Evolutionary conservation across 2,113 vertebrate genomes (phyloP), one percentile per base, ranked within the genome.

Genomic region (Tiliqua scincoides): DNA sequence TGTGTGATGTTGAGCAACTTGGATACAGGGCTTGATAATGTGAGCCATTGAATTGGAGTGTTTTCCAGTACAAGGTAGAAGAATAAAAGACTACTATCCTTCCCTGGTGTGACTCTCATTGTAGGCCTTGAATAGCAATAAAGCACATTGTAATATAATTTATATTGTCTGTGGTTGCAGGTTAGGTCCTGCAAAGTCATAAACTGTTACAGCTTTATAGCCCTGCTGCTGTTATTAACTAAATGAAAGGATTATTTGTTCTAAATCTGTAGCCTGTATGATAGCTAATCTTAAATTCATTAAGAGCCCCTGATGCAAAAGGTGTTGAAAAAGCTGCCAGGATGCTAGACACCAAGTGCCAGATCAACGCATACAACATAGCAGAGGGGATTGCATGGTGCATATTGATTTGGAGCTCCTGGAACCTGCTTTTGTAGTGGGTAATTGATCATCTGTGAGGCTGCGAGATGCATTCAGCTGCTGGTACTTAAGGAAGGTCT

Each of bases 91-190:
- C 70, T 85, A 79, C 82, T 79, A 27, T 77, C 81, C 82, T 84
- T 82, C 54, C 89, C 89, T 87, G 35, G 61, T 59, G 79, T 68
- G 90, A 92, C 89, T 76, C 77, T 90, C 86, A 90, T 87, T 79
- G 37, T 82, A 65, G 70, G 91, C 92, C 91, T 93, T 90, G 79
- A 89, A 91, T 7, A 85, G 89, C 90, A 78, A 83, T 93, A 89
- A 95, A 94, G 85, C 76, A 91, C 85, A 35, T 81, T 76, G 91
- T 87, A 89, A 90, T 94, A 92, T 92, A 93, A 95, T 95, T 95
- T 94, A 94, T 93, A 93, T 94, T 94, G 94, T 95, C 94, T 96
- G 93, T 92, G 92, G 94, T 90, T 96, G 91, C 91, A 95, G 95
- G 95, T 94, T 95, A 91, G 88, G 94, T 94, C 94, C 93, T 92